A percentile compares a stretch with the other conserved stretches of the same genome.
These are phyloP conservation scores for Sylvia borin DNA, from an alignment of 2,797 vertebrate genomes.

Conservation along the genomic window DNA sequence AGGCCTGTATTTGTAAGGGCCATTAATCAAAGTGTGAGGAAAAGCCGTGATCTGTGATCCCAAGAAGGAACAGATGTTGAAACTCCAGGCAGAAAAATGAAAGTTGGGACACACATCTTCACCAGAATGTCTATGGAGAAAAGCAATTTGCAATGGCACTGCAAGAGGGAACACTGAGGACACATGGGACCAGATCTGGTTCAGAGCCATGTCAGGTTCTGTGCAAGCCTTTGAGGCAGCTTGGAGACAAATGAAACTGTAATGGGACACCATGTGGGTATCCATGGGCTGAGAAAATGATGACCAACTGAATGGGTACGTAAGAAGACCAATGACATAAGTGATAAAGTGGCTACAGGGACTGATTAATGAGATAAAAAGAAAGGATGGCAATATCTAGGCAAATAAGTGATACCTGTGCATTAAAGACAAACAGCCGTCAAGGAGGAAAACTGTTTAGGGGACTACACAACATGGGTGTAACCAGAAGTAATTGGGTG, in stretches of 20 bases:
- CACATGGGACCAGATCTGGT: background rate
- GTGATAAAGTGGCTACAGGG: background rate
- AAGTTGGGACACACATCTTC: background rate
- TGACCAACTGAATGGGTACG: background rate
- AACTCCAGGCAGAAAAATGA: background rate
- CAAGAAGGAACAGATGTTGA: background rate
- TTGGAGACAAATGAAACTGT: background rate
- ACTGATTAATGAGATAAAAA: background rate
- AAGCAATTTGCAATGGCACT: background rate
- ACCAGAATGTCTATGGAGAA: background rate
- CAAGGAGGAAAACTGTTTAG: background rate
- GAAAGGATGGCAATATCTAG: background rate
- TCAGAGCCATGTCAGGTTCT: background rate
- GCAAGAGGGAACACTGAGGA: background rate
- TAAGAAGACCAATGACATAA: background rate
- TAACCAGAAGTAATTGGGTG: background rate
- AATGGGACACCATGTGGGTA: background rate
- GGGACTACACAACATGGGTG: background rate
- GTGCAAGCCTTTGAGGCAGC: background rate
- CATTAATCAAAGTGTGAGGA: background rate
- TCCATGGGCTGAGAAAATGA: background rate
- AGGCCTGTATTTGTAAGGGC: background rate
- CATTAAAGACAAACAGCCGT: background rate
- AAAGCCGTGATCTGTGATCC: background rate
- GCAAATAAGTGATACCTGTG: background rate